These are phyloP conservation scores for Callinectes sapidus DNA, from an alignment of 2,888 invertebrate species.

Conservation along the genomic window DNA sequence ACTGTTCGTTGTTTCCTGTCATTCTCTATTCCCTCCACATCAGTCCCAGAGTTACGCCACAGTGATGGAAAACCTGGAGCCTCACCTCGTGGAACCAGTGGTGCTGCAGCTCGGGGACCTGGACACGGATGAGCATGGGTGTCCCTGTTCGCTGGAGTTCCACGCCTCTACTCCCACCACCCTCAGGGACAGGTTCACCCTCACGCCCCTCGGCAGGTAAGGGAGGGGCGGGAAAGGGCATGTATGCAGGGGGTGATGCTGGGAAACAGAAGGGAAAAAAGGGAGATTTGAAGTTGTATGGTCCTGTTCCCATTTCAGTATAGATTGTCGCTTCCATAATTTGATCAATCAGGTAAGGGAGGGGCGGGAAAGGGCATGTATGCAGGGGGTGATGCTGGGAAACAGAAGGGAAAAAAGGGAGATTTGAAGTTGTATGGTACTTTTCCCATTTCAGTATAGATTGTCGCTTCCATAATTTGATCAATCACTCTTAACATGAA, in stretches of 20 bases:
- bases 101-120: slow-evolving; percentile 63
- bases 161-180: slow-evolving; percentile 39
- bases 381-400: background rate
- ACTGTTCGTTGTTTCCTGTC: too few relatives aligned
- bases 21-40: background rate
- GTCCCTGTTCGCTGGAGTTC: slow-evolving; percentile 69
- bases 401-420: background rate
- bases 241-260: background rate
- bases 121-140: slow-evolving; percentile 63
- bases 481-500: too few relatives aligned
- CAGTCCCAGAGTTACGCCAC: slow-evolving; percentile 60
- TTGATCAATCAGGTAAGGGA: too few relatives aligned
- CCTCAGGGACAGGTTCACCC: slow-evolving; percentile 54
- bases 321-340: background rate
- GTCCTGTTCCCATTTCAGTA: background rate
- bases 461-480: too few relatives aligned
- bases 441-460: background rate
- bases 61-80: slow-evolving; percentile 65
- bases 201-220: slow-evolving; percentile 46
- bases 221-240: background rate
- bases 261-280: background rate
- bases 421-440: background rate
- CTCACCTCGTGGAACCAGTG: slow-evolving; percentile 49
- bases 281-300: background rate
- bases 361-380: background rate